phyloP scores from a whole-genome alignment of 2,888 invertebrate genomes.

The Argynnis bischoffii region DNA sequence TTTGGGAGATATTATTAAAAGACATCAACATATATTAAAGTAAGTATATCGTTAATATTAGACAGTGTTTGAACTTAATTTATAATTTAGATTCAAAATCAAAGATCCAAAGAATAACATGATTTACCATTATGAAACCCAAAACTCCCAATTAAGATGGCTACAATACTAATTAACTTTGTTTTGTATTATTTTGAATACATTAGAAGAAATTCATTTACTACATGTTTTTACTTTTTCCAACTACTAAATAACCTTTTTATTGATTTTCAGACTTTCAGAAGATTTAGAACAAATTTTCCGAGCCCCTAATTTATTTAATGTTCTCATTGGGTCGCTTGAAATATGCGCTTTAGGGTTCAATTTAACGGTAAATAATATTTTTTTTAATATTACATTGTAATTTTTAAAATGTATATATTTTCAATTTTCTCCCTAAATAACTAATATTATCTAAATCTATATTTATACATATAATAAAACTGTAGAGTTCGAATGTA shows the following conservation, averaged over 20 bases:
- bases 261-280: conserved; percentile 57
- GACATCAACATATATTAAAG: conserved; percentile 66
- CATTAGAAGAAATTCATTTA: too few species aligned
- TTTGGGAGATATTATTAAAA: conserved; percentile 54
- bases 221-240: background rate
- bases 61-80: background rate
- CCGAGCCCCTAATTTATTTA: conserved; percentile 63
- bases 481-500: too few species aligned
- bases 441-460: too few species aligned
- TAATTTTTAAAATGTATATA: background rate
- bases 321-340: conserved; percentile 65
- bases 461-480: too few species aligned
- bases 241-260: background rate
- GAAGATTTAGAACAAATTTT: conserved; percentile 70
- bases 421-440: too few species aligned
- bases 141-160: too few species aligned
- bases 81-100: background rate
- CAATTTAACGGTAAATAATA: conserved; percentile 61
- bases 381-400: background rate
- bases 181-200: too few species aligned
- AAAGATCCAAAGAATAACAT: background rate
- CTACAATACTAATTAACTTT: too few species aligned
- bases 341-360: conserved; percentile 73
- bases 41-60: conserved; percentile 45
- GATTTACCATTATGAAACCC: too few species aligned